Base-by-base conservation (phyloP, 2,888 invertebrate species). In the Drosophila macrospina region DNA sequence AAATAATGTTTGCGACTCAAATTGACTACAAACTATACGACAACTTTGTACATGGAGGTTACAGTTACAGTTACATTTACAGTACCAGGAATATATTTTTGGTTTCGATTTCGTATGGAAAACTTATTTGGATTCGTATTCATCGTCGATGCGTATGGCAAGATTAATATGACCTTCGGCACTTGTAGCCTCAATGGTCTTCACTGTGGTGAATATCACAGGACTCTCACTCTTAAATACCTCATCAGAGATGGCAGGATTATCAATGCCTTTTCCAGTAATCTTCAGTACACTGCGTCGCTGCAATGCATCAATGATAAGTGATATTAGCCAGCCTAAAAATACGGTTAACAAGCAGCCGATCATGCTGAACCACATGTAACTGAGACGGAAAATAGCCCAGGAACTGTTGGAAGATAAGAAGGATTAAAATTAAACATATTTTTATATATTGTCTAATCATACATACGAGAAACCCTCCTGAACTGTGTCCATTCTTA, bases 291-390 rank as follows among this genome's bases (percentile, higher is more conserved):
- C 83, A 50, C 87, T 91, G 20, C 82, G 89, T 13, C 88, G 87
- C 64, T 91, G 90, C 24, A 91, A 61, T 4, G 95, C 77, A 64
- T 91, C 89, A 24, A 90, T 95, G 16, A 94, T 80, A 26, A 95
- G 93, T n/a, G 97, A 97, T 36, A 95, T 95, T 2, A 94, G 57
- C 42, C 96, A 92, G 0, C 98, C 98, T 10, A 96, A 92, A 10
- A 96, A 85, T 24, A 97, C 92, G 0, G 97, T 97, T 0, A 95
- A 93, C 4, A 95, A 77, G 78, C 95, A 96, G 4, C 98, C 97
- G 61, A 97, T 94, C 55, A 95, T 95, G 6, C 97, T 96, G 92
- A 97, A 98, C 97, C 98, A 98, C 89, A 98, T 94, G 91, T 98
- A 98, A 30, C 97, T 97, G 57, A 97, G 93, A n/a, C 95, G 94